Evolutionary conservation across 1,140 invertebrate species (phyloP).

Genomic region (Pemphigus obesinymphae): DNA sequence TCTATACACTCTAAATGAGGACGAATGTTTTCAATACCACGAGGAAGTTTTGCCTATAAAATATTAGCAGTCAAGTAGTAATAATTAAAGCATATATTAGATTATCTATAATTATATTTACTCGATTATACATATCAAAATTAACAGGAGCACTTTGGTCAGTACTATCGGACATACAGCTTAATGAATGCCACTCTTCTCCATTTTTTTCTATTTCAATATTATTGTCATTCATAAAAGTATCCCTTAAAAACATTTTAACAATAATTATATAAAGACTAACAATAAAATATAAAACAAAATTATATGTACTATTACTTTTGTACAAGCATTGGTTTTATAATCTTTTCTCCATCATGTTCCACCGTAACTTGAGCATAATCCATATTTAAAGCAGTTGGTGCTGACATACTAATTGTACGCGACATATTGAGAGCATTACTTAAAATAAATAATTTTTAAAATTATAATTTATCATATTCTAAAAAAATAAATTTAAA

Average conservation of each 20-base stretch:
- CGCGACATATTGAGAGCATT: conserved; percentile 63
- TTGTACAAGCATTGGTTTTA: conserved; percentile 39
- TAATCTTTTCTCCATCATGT: conserved; percentile 39
- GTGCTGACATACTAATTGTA: conserved; percentile 74
- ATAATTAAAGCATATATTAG: neutral
- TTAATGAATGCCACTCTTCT: conserved; percentile 45
- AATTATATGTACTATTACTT: neutral
- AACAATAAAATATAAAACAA: neutral
- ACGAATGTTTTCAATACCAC: conserved; percentile 93
- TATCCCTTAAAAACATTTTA: neutral
- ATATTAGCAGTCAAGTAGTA: conserved; percentile 12
- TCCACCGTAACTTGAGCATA: conserved; percentile 28
- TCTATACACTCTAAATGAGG: conserved; percentile 93
- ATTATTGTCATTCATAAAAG: conserved; percentile 24
- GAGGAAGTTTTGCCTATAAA: conserved; percentile 80
- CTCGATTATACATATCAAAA: conserved; percentile 87
- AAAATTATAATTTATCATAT: neutral
- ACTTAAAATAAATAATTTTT: conserved; percentile 47
- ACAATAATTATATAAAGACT: neutral
- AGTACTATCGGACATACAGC: conserved; percentile 37
- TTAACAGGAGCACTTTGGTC: conserved; percentile 83
- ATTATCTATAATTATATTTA: conserved; percentile 51
- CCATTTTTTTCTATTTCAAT: conserved; percentile 37
- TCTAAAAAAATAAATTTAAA: neutral
- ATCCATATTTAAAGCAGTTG: conserved; percentile 79